Percentiles rank a stretch among this genome's conserved stretches.
Conservation (phyloP, 2,888 invertebrate genomes). For the Drosophila ustulata region DNA sequence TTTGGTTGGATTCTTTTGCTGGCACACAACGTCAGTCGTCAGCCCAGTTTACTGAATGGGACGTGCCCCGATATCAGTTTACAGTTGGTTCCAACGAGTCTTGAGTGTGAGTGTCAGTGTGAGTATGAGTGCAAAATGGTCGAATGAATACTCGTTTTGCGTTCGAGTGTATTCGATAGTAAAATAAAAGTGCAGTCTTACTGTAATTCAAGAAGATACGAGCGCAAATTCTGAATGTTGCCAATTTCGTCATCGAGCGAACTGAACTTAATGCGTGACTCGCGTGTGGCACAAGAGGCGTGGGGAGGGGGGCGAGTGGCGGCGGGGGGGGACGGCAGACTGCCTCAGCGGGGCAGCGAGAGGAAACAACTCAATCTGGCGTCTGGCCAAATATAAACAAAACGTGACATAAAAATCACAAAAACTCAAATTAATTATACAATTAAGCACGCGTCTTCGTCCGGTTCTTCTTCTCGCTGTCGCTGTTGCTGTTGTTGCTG, state of each 20-base stretch:
- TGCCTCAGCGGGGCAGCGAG: background rate
- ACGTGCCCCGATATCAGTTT: constrained; percentile 70
- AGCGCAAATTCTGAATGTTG: constrained; percentile 9
- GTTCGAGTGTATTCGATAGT: too few species aligned
- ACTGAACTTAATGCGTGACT: constrained; percentile 28
- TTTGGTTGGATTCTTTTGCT: constrained; percentile 24
- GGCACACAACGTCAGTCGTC: constrained; percentile 6
- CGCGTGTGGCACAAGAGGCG: background rate
- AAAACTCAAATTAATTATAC: constrained; percentile 67
- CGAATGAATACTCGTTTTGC: background rate
- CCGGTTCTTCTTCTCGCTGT: background rate
- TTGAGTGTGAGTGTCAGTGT: constrained; percentile 5
- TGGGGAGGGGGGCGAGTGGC: background rate
- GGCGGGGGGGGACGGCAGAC: too few species aligned
- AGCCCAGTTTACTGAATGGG: constrained; percentile 1
- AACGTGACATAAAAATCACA: constrained; percentile 64
- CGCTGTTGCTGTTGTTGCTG: constrained; percentile 5
- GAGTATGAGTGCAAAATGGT: background rate
- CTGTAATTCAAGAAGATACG: constrained; percentile 24
- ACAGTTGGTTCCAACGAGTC: constrained; percentile 41
- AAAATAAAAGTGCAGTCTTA: constrained; percentile 24
- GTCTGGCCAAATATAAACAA: constrained; percentile 66
- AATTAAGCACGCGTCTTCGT: constrained; percentile 74
- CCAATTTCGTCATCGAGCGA: constrained; percentile 40
- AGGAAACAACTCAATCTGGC: constrained; percentile 44